Percentiles rank a stretch among this genome's conserved stretches.
These are phyloP conservation scores for Engystomops pustulosus DNA, from an alignment of 2,113 vertebrate genomes.

Conservation along the genomic window DNA sequence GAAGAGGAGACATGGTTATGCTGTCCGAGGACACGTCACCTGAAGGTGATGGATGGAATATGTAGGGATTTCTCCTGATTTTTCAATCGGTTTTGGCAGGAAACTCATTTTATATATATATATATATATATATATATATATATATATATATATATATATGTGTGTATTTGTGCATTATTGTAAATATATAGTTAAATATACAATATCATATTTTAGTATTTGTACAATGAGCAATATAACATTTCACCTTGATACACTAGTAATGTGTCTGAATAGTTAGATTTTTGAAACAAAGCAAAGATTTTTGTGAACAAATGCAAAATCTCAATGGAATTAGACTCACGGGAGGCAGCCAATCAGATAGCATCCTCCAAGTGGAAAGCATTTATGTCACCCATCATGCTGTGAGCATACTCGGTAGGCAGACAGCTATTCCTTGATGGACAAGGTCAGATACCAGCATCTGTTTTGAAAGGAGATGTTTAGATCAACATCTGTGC, in stretches of 20 bases:
- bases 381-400: slow-evolving; percentile 57
- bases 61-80: too few species aligned
- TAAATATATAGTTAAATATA: neutral
- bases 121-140: too few species aligned
- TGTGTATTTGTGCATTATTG: neutral
- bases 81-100: too few species aligned
- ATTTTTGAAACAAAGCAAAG: slow-evolving; percentile 19
- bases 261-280: slow-evolving; percentile 17
- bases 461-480: slow-evolving; percentile 59
- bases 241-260: neutral
- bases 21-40: too few species aligned
- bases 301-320: slow-evolving; percentile 42
- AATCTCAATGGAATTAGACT: slow-evolving; percentile 35
- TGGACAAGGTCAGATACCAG: slow-evolving; percentile 58
- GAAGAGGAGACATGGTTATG: too few species aligned
- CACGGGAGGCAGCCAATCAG: slow-evolving; percentile 54
- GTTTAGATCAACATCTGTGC: slow-evolving; percentile 60
- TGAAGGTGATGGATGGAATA: too few species aligned
- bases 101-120: too few species aligned
- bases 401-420: slow-evolving; percentile 55
- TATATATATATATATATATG: too few species aligned
- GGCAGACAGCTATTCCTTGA: slow-evolving; percentile 51
- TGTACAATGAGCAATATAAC: neutral
- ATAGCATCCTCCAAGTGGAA: slow-evolving; percentile 53
- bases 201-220: too few species aligned